phyloP scores from a whole-genome alignment of 2,888 invertebrate genomes.

The Pristionchus fissidentatus region DNA sequence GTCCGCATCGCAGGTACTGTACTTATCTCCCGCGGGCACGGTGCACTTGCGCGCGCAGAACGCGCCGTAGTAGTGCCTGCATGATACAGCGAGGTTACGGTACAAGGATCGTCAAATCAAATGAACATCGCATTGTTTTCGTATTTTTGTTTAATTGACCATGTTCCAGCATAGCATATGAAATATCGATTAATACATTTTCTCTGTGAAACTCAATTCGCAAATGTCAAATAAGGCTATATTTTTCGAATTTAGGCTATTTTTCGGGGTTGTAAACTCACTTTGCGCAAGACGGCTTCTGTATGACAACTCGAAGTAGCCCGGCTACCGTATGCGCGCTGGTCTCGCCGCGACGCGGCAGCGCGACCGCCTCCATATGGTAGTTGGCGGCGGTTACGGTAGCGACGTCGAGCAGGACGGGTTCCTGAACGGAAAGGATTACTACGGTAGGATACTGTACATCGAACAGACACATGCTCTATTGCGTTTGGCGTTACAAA shows the following conservation, averaged over 20 bases:
- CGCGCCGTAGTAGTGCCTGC: conserved; percentile 20
- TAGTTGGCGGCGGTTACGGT: not conserved
- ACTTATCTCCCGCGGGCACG: not conserved
- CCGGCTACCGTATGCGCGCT: not conserved
- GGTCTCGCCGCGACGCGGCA: not conserved
- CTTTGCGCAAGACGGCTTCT: not conserved
- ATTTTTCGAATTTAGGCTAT: not conserved
- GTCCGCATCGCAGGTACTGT: not conserved
- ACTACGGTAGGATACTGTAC: not conserved
- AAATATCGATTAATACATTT: too few relatives aligned
- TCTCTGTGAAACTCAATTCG: too few relatives aligned
- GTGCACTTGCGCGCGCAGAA: not conserved
- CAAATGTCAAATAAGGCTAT: not conserved
- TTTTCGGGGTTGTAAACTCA: not conserved
- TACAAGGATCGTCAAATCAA: too few relatives aligned
- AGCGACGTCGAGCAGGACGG: not conserved
- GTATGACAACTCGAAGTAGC: not conserved
- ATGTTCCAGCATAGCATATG: too few relatives aligned
- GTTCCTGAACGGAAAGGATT: not conserved
- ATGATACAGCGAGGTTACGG: not conserved
- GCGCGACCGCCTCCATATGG: not conserved
- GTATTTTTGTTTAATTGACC: too few relatives aligned
- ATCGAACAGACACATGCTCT: too few relatives aligned
- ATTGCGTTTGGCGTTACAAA: not conserved
- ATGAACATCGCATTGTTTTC: too few relatives aligned